phyloP scores from a whole-genome alignment of 2,888 invertebrate species.

The Xanthorhoe spadicearia region DNA sequence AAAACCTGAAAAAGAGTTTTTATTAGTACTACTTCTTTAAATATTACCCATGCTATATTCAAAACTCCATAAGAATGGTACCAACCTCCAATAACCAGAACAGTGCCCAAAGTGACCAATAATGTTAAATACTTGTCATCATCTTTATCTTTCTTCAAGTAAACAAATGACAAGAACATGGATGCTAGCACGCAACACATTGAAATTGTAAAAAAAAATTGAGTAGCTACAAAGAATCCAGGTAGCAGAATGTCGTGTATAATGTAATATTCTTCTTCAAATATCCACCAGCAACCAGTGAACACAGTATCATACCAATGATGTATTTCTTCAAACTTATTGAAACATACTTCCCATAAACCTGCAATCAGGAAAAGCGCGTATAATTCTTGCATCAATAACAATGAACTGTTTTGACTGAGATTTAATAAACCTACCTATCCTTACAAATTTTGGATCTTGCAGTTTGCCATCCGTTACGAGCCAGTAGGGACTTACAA shows the following conservation, averaged over 20 bases:
- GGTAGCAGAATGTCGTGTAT: slow-evolving; percentile 95
- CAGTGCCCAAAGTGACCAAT: slow-evolving; percentile 89
- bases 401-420: background rate
- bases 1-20: slow-evolving; percentile 82
- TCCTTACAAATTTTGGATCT: slow-evolving; percentile 91
- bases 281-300: slow-evolving; percentile 98
- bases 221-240: slow-evolving; percentile 96
- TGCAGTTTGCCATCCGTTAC: slow-evolving; percentile 91
- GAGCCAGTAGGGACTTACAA: slow-evolving; percentile 95
- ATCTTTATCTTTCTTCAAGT: slow-evolving; percentile 89
- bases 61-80: background rate
- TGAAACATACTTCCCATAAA: slow-evolving; percentile 97
- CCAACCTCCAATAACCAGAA: slow-evolving; percentile 87
- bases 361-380: slow-evolving; percentile 81
- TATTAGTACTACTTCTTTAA: background rate
- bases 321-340: slow-evolving; percentile 93
- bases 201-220: slow-evolving; percentile 96
- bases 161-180: slow-evolving; percentile 89
- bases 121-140: slow-evolving; percentile 91
- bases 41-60: no score
- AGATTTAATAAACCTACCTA: slow-evolving; percentile 84
- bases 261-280: slow-evolving; percentile 98
- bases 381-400: background rate
- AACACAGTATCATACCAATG: slow-evolving; percentile 93
- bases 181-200: slow-evolving; percentile 92